A percentile compares a stretch with the other conserved stretches of the same genome.
phyloP scores from a whole-genome alignment of 1,140 invertebrate species.

The Drosophila pectinifera region DNA sequence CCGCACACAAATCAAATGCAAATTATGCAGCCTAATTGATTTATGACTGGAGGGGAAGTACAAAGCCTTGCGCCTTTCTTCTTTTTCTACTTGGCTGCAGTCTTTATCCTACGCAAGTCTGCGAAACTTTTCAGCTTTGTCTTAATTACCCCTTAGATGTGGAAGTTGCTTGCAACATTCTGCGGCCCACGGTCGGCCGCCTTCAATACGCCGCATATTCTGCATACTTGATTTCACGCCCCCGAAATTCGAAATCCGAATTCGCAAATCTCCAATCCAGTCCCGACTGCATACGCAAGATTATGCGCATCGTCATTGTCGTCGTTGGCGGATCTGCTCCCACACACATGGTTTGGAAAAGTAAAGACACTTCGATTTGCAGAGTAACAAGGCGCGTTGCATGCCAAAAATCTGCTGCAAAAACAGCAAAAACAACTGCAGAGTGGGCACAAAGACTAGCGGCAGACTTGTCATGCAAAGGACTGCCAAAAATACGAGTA shows the following conservation, averaged over 20 bases:
- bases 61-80: constrained; percentile 60
- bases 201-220: constrained; percentile 60
- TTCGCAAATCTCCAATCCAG: constrained; percentile 40
- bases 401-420: constrained; percentile 50
- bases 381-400: constrained; percentile 51
- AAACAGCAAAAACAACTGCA: constrained; percentile 29
- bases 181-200: constrained; percentile 37
- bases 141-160: constrained; percentile 63
- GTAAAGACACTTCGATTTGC: constrained; percentile 52
- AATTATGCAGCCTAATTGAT: constrained; percentile 81
- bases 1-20: constrained; percentile 78
- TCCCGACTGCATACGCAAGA: constrained; percentile 78
- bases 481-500: constrained; percentile 60
- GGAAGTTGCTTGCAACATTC: constrained; percentile 10
- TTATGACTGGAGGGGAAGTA: constrained; percentile 55
- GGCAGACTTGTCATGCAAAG: constrained; percentile 44
- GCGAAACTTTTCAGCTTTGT: constrained; percentile 73
- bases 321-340: constrained; percentile 46
- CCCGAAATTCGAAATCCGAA: constrained; percentile 46
- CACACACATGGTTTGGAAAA: constrained; percentile 66
- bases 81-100: constrained; percentile 29
- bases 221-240: constrained; percentile 81
- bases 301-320: constrained; percentile 74
- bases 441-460: constrained; percentile 35
- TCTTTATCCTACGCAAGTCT: constrained; percentile 57